Evolutionary conservation across 53 echinoderm and acorn worm genomes (phyloP).

Genomic region (Actinopyga echinites): DNA sequence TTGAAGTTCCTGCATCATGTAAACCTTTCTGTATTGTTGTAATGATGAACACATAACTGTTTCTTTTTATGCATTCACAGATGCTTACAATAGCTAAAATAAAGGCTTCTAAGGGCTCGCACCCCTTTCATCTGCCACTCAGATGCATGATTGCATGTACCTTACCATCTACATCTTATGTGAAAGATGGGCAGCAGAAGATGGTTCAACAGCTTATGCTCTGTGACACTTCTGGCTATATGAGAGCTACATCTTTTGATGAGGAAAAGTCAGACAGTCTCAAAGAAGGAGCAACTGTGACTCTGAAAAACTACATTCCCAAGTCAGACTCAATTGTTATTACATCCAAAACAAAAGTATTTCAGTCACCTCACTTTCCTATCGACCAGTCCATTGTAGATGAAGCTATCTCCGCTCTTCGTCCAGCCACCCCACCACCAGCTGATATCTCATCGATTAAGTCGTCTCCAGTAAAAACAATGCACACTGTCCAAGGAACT

Average conservation of each 20-base stretch:
- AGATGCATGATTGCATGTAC: not conserved
- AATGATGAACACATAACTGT: not conserved
- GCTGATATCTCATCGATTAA: not conserved
- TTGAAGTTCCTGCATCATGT: no score
- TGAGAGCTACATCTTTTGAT: conserved; percentile 13
- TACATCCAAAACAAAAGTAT: not conserved
- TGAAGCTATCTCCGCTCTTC: not conserved
- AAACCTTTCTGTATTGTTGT: no score
- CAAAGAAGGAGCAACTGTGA: not conserved
- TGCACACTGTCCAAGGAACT: conserved; percentile 5
- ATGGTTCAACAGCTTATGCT: not conserved
- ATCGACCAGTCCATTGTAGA: conserved; percentile 3
- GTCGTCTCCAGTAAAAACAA: conserved; percentile 16
- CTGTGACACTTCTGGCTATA: not conserved
- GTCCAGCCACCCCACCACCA: conserved; percentile 17
- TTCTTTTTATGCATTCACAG: not conserved
- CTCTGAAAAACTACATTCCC: conserved; percentile 1
- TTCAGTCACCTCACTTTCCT: not conserved
- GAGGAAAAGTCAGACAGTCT: not conserved
- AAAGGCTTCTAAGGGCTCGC: not conserved
- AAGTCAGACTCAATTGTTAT: conserved; percentile 1
- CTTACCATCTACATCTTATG: not conserved
- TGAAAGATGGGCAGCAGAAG: conserved; percentile 4
- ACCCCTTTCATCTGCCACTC: not conserved
- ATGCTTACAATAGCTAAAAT: conserved; percentile 19